Evolutionary conservation across 2,797 vertebrate species (phyloP).

Genomic region (Nasua narica): DNA sequence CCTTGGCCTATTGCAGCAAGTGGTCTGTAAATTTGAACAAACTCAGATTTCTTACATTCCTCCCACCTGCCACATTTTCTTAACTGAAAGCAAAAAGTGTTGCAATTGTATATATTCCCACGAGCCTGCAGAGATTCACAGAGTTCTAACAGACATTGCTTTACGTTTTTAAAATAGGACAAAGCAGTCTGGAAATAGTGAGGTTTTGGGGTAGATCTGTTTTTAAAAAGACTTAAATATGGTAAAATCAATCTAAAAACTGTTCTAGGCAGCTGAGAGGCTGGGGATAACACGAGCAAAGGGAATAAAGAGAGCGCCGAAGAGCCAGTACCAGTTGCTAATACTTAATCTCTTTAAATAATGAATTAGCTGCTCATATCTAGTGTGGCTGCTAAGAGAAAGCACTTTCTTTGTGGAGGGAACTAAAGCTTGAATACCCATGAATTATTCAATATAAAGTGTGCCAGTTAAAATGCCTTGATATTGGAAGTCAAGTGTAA

Average conservation of each 20-base stretch:
- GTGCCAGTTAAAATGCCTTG: constrained; percentile 98
- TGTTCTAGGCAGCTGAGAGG: constrained; percentile 82
- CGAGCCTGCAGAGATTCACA: constrained; percentile 51
- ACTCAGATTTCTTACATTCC: constrained; percentile 45
- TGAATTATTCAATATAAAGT: constrained; percentile 99
- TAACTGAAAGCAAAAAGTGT: constrained; percentile 57
- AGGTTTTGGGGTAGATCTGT: constrained; percentile 72
- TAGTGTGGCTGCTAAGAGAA: constrained; percentile 96
- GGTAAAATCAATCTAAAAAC: constrained; percentile 85
- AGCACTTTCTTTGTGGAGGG: constrained; percentile 98
- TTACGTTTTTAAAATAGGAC: constrained; percentile 76
- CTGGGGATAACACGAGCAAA: constrained; percentile 86
- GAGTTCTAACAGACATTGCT: constrained; percentile 61
- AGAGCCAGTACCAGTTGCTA: constrained; percentile 86
- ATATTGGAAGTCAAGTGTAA: constrained; percentile 98
- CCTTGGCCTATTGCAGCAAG: constrained; percentile 12
- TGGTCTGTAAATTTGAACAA: constrained; percentile 47
- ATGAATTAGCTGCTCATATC: constrained; percentile 99
- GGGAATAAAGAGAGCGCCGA: constrained; percentile 89
- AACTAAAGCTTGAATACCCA: constrained; percentile 97
- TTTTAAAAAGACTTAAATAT: constrained; percentile 81
- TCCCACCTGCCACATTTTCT: constrained; percentile 68
- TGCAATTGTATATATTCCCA: constrained; percentile 53
- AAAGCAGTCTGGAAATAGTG: constrained; percentile 74
- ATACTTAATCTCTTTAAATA: constrained; percentile 99